Conservation (phyloP, 2,113 vertebrate genomes). For the Thalassoma bifasciatum region DNA sequence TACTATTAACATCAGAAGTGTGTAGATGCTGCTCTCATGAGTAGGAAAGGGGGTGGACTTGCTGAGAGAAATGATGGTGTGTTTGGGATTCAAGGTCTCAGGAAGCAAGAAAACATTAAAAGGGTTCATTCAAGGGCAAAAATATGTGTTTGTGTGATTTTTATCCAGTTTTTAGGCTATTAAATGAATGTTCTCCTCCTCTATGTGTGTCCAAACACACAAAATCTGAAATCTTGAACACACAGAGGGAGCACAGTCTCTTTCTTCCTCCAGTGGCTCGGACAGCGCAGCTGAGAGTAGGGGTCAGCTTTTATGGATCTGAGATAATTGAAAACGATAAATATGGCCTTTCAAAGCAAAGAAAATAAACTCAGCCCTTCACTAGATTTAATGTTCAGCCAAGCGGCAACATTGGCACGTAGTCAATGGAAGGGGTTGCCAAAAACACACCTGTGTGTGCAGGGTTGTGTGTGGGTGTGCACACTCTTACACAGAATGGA, state of each 20-base stretch:
- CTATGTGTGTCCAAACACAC: background rate
- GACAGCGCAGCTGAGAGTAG: conserved; percentile 23
- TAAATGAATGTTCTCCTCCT: too few relatives aligned
- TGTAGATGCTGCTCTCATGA: background rate
- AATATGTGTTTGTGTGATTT: background rate
- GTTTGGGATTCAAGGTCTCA: conserved; percentile 22
- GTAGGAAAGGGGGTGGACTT: background rate
- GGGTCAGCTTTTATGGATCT: conserved; percentile 70
- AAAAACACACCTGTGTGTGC: conserved; percentile 34
- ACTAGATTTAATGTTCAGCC: conserved; percentile 70
- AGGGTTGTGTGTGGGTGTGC: background rate
- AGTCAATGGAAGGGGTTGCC: conserved; percentile 27
- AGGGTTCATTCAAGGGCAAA: conserved; percentile 5
- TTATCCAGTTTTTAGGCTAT: too few relatives aligned
- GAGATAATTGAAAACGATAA: conserved; percentile 74
- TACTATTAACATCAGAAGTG: conserved; percentile 38
- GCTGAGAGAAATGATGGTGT: background rate
- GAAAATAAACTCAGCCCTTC: conserved; percentile 67
- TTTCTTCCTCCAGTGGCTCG: conserved; percentile 7
- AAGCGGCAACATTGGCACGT: conserved; percentile 47
- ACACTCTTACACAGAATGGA: background rate
- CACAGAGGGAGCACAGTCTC: background rate
- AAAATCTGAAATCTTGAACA: background rate
- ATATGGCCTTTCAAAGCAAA: conserved; percentile 67
- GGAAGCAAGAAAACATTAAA: conserved; percentile 1